phyloP scores from a whole-genome alignment of 2,113 vertebrate genomes.

The Epinephelus fuscoguttatus region DNA sequence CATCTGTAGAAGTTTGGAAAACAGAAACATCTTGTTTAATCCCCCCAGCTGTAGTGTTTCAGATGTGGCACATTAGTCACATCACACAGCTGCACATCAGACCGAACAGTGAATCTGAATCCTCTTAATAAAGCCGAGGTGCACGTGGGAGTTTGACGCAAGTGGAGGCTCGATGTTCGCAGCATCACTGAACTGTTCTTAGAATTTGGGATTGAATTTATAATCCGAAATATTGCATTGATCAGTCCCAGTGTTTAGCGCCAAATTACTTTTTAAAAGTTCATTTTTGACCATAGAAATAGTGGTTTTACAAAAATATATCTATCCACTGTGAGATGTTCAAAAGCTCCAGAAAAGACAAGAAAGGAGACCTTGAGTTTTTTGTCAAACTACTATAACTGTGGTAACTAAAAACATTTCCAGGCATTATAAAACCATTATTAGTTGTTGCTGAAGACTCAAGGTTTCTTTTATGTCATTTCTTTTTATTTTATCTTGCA shows the following conservation, averaged over 20 bases:
- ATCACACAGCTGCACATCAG: not conserved
- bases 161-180: not conserved
- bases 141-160: not conserved
- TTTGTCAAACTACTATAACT: not conserved
- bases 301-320: not conserved
- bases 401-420: not conserved
- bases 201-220: not conserved
- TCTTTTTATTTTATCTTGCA: too few relatives aligned
- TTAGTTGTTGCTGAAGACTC: too few relatives aligned
- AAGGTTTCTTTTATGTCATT: too few relatives aligned
- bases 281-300: not conserved
- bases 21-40: not conserved
- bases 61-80: constrained; percentile 30
- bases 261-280: not conserved
- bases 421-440: not conserved
- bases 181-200: not conserved
- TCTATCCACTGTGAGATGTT: too few relatives aligned
- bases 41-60: constrained; percentile 27
- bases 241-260: not conserved
- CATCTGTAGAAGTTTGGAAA: not conserved
- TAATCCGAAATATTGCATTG: not conserved
- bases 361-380: not conserved
- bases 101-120: not conserved
- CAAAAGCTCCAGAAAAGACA: not conserved
- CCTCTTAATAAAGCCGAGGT: not conserved